Evolutionary conservation across 2,797 vertebrate genomes (phyloP).

Genomic region (Pseudotriccus pelzelni): DNA sequence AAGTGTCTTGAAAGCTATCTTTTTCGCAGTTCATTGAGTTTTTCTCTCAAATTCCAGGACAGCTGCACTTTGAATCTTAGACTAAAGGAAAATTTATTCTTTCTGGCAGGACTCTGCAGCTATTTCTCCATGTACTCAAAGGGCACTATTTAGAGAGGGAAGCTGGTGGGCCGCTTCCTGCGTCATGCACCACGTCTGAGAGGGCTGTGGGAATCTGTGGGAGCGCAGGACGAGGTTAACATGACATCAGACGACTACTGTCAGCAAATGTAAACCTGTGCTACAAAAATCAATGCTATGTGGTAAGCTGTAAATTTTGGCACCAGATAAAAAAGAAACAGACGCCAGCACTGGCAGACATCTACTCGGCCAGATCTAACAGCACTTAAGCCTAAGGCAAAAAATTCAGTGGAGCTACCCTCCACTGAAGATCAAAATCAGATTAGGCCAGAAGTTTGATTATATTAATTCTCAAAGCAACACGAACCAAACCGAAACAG

Average conservation of each 20-base stretch:
- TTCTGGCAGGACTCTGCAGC: neutral
- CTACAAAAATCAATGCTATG: neutral
- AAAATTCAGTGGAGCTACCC: constrained; percentile 26
- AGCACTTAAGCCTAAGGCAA: constrained; percentile 35
- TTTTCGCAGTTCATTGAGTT: neutral
- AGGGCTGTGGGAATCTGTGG: constrained; percentile 43
- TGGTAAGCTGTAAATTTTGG: constrained; percentile 14
- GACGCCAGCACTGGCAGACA: constrained; percentile 31
- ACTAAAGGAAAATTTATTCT: neutral
- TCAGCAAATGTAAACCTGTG: constrained; percentile 20
- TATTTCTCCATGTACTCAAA: neutral
- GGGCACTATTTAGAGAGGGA: neutral
- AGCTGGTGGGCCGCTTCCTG: neutral
- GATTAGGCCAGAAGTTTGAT: constrained; percentile 30
- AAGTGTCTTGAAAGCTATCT: neutral
- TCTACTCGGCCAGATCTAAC: constrained; percentile 44
- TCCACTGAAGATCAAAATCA: constrained; percentile 53
- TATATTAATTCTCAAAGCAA: constrained; percentile 17
- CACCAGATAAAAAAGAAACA: constrained; percentile 33
- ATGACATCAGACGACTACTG: neutral
- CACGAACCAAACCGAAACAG: constrained; percentile 6
- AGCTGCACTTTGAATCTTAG: neutral
- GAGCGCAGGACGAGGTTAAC: neutral
- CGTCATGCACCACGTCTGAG: neutral
- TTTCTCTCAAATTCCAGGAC: neutral